phyloP scores from a whole-genome alignment of 2,888 invertebrate species.

The Agriotes lineatus region DNA sequence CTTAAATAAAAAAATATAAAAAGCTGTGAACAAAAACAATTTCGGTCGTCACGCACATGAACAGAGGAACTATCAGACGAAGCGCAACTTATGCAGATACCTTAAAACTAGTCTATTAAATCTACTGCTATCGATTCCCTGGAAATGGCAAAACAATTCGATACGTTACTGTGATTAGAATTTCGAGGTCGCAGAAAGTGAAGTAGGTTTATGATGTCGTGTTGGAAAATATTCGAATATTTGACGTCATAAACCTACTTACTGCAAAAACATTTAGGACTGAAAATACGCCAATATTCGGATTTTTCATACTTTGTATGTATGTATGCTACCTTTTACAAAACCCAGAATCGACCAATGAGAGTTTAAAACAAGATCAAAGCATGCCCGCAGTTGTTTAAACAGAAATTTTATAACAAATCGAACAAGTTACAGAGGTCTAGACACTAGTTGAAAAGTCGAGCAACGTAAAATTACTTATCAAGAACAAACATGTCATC shows the following conservation, averaged over 20 bases:
- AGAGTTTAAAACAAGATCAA: too few species aligned
- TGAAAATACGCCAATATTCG: conserved; percentile 21
- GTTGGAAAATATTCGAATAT: too few species aligned
- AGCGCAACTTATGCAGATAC: not conserved
- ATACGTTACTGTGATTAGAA: not conserved
- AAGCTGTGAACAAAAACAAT: not conserved
- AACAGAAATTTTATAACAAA: too few species aligned
- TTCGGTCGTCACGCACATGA: not conserved
- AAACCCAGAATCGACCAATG: too few species aligned
- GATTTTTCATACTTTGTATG: conserved; percentile 35
- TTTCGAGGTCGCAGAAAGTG: not conserved
- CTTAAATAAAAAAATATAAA: not conserved
- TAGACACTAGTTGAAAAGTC: too few species aligned
- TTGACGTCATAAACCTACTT: not conserved
- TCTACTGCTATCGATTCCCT: not conserved
- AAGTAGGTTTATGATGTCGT: not conserved
- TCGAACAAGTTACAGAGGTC: too few species aligned
- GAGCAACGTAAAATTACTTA: too few species aligned
- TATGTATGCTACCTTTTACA: conserved; percentile 22
- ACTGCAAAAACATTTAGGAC: not conserved
- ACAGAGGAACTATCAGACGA: not conserved
- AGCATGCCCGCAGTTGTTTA: too few species aligned
- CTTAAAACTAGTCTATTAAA: not conserved
- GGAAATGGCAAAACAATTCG: not conserved
- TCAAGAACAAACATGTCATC: too few species aligned